A percentile compares a stretch with the other conserved stretches of the same genome.
Evolutionary conservation across 2,797 vertebrate genomes (phyloP).

Genomic region (Anabacerthia variegaticeps): DNA sequence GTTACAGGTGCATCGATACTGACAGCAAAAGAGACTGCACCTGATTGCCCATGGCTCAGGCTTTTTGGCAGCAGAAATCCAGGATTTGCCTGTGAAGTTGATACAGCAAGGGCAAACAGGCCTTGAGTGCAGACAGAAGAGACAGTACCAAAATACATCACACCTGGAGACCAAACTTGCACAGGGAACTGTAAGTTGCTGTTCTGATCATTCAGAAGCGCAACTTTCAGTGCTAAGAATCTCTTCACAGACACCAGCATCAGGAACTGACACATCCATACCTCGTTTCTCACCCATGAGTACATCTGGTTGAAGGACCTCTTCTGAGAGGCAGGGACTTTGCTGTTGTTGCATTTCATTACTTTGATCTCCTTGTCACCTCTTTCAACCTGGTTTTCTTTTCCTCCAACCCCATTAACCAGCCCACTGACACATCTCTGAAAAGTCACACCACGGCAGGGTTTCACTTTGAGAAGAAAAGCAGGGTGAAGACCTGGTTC

Average conservation of each 20-base stretch:
- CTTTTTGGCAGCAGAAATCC: not conserved
- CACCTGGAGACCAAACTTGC: not conserved
- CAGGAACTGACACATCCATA: not conserved
- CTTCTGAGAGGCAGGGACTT: not conserved
- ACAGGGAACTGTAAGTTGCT: not conserved
- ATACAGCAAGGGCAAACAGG: not conserved
- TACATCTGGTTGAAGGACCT: not conserved
- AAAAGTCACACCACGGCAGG: not conserved
- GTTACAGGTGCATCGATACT: not conserved
- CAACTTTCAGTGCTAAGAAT: not conserved
- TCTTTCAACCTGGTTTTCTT: not conserved
- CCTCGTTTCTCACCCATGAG: not conserved
- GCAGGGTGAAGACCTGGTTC: accelerated
- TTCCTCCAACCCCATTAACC: not conserved
- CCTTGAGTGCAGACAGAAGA: not conserved
- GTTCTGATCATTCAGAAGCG: not conserved
- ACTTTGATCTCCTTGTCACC: not conserved
- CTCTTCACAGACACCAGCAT: not conserved
- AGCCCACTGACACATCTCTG: not conserved
- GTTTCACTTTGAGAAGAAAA: accelerated
- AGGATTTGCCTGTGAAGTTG: not conserved
- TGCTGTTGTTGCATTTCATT: not conserved
- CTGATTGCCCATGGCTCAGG: not conserved
- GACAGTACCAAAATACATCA: not conserved
- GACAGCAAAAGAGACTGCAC: accelerated